Percentiles rank a stretch among this genome's conserved stretches.
Conservation (phyloP, 2,113 vertebrate genomes). For the Pedetes capensis region DNA sequence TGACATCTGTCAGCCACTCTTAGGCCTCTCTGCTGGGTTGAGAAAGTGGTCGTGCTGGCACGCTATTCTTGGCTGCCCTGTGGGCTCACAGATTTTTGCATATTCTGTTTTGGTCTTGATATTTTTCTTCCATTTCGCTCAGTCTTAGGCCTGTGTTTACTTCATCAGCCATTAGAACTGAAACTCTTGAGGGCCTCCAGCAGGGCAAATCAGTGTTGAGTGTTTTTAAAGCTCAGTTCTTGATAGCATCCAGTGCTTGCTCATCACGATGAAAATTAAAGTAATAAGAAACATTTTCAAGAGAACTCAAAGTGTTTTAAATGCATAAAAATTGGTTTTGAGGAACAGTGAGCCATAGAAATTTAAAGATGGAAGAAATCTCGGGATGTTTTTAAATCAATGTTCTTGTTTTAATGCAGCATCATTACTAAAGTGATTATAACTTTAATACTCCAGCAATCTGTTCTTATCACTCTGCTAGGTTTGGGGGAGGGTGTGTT, state of each 20-base stretch:
- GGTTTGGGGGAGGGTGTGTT: neutral
- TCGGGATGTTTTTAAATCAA: neutral
- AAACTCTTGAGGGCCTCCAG: constrained; percentile 34
- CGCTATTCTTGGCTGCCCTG: constrained; percentile 37
- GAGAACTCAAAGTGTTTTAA: constrained; percentile 54
- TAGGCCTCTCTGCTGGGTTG: neutral
- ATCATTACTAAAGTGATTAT: neutral
- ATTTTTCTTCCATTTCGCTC: constrained; percentile 48
- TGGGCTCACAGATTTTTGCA: neutral
- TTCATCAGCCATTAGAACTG: constrained; percentile 52
- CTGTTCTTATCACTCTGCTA: neutral
- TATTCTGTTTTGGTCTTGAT: constrained; percentile 14
- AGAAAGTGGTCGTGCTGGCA: neutral
- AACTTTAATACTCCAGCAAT: neutral
- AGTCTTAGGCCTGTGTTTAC: constrained; percentile 46
- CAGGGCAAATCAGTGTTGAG: constrained; percentile 74
- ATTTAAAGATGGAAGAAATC: constrained; percentile 13
- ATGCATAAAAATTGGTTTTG: constrained; percentile 53
- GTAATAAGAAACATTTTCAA: constrained; percentile 74
- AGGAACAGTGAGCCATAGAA: constrained; percentile 39
- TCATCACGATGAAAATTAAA: constrained; percentile 74
- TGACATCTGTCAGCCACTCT: neutral
- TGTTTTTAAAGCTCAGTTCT: constrained; percentile 66
- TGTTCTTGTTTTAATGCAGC: neutral
- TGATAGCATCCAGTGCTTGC: constrained; percentile 21